Evolutionary conservation across 2,888 invertebrate species (phyloP).

Genomic region (Zygothrica quintamaculata): DNA sequence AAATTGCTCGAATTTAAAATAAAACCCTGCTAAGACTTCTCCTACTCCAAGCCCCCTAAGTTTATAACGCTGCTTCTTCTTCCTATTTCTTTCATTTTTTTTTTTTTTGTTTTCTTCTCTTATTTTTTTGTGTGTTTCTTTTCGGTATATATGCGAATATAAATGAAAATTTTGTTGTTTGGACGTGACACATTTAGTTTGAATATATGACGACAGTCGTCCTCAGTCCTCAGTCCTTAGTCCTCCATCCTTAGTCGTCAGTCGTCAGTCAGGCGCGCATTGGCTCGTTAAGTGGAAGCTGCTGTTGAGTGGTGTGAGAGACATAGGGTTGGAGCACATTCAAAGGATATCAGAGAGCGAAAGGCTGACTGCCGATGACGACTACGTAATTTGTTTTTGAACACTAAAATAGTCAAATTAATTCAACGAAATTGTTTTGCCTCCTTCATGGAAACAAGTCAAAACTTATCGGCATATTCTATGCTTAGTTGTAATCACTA

Average conservation of each 20-base stretch:
- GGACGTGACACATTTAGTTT: constrained; percentile 81
- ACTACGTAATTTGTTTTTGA: constrained; percentile 47
- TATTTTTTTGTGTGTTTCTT: constrained; percentile 11
- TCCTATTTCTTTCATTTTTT: constrained; percentile 11
- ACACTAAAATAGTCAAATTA: constrained; percentile 13
- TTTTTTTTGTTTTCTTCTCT: constrained; percentile 11
- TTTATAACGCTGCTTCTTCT: constrained; percentile 48
- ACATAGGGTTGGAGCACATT: neutral
- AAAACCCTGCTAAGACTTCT: constrained; percentile 45
- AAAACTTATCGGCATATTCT: too few relatives aligned
- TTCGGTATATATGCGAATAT: constrained; percentile 68
- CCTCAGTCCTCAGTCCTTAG: constrained; percentile 32
- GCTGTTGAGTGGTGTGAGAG: neutral
- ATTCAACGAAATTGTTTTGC: neutral
- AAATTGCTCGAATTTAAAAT: constrained; percentile 75
- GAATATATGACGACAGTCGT: constrained; percentile 73
- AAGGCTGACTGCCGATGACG: constrained; percentile 36
- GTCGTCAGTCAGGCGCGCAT: constrained; percentile 68
- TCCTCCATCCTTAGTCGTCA: constrained; percentile 23
- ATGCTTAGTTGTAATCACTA: too few relatives aligned
- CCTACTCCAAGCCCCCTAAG: constrained; percentile 22
- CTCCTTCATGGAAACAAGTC: neutral
- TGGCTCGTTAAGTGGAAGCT: constrained; percentile 60
- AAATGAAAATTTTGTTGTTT: constrained; percentile 81
- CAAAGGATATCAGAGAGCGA: constrained; percentile 1